phyloP scores from a whole-genome alignment of 2,888 invertebrate species.

The Plagodis pulveraria region DNA sequence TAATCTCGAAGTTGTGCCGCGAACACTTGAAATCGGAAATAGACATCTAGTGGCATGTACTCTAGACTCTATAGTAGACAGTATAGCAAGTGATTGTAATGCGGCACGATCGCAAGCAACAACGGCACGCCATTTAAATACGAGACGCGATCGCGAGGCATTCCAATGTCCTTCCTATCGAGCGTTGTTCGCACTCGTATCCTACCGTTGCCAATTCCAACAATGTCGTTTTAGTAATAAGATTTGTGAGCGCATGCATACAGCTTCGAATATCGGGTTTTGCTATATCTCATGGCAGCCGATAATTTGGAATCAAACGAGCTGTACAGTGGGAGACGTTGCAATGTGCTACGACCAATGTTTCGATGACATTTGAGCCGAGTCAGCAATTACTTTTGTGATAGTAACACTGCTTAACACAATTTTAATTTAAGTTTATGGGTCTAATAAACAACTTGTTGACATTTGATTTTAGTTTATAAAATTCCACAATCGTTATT shows the following conservation, averaged over 20 bases:
- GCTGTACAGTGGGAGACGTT: too few species aligned
- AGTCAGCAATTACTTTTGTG: too few species aligned
- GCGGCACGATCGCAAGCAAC: constrained; percentile 48
- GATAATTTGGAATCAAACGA: too few species aligned
- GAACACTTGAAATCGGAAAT: constrained; percentile 50
- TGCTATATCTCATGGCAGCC: neutral
- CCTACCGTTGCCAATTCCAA: constrained; percentile 25
- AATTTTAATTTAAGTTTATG: too few species aligned
- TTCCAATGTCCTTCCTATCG: constrained; percentile 57
- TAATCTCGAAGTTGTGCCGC: neutral
- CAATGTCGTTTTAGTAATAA: constrained; percentile 22
- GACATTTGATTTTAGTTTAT: too few species aligned
- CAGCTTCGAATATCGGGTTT: constrained; percentile 6
- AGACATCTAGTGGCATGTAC: constrained; percentile 38
- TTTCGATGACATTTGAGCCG: too few species aligned
- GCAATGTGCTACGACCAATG: too few species aligned
- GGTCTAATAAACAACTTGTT: too few species aligned
- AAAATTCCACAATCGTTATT: too few species aligned
- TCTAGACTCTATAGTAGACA: constrained; percentile 1
- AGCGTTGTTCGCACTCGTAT: constrained; percentile 16
- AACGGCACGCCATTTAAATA: constrained; percentile 56
- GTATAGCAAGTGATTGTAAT: constrained; percentile 44
- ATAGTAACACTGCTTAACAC: too few species aligned
- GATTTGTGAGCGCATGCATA: constrained; percentile 4
- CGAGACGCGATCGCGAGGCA: constrained; percentile 48